Base-by-base conservation (phyloP, 2,113 vertebrate species). In the Tachysurus vachellii region DNA sequence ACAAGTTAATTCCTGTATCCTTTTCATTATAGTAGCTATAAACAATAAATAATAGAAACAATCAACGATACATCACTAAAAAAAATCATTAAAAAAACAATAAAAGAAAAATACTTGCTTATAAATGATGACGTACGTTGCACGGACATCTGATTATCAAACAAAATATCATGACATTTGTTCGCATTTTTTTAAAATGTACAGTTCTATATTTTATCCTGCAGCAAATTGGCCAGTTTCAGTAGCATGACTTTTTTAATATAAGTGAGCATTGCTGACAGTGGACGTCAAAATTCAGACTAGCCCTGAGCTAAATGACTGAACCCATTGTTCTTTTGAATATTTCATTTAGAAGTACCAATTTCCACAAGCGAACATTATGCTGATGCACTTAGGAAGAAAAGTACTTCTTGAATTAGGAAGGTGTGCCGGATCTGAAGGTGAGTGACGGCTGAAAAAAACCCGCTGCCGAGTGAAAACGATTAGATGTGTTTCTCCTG, bases 361-460 rank as follows among this genome's bases (percentile, higher is more conserved):
- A 75, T 85, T 85, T 85, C 83, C 53, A 56, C 31, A 44, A 81
- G n/a, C 14, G 50, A 73, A 42, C 64, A 70, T 71, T 84, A 71
- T 57, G 64, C 82, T 36, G 66, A 84, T 73, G 66, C 53, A 71
- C 82, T 84, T 56, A 71, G 50, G 82, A 36, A 73, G 66, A 56
- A 84, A 71, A 84, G 82, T 31, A 56, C 82, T 71, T 61, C 79
- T 70, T 75, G 68, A 75, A 85, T 85, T 75, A 26, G 70, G 83
- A 47, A 75, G 83, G 83, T 75, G 70, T 59, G 83, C 19, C 31
- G 8, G 31, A 71, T 84, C n/a, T 44, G n/a, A 0, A 57, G 66
- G 50, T 73, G 83, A 84, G 83, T 73, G 83, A 85, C 36, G 23
- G 54, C 82, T 71, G 28, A 44, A 84, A 53, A 53, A 84, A 70